Evolutionary conservation across 2,113 vertebrate genomes (phyloP).

Genomic region (Paramormyrops kingsleyae): DNA sequence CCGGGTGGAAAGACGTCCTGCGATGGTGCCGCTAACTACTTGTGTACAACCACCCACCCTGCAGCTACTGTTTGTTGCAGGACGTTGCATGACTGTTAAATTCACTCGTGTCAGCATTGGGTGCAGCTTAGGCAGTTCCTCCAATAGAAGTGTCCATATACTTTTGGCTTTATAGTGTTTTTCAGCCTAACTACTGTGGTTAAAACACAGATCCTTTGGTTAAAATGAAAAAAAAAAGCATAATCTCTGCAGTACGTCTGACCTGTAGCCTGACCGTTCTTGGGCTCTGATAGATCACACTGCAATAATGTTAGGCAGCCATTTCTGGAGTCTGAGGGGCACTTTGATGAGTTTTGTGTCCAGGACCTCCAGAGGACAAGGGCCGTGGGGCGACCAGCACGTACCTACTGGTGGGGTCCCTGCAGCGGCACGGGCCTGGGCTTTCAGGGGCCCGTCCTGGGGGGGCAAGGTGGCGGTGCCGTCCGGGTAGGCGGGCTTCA

Average conservation of each 20-base stretch:
- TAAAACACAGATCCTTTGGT: not conserved
- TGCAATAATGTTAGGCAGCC: not conserved
- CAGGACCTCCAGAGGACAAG: not conserved
- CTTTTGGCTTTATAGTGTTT: not conserved
- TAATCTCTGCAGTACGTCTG: not conserved
- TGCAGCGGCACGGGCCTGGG: conserved; percentile 28
- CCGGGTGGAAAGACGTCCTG: not conserved
- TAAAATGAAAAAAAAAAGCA: too few relatives aligned
- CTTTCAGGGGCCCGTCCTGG: conserved; percentile 49
- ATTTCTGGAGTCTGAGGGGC: not conserved
- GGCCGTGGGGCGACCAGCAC: not conserved
- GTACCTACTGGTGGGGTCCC: not conserved
- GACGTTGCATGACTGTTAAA: not conserved
- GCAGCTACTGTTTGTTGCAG: not conserved
- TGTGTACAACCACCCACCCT: not conserved
- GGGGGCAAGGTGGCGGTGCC: conserved; percentile 62
- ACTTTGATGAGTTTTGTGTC: not conserved
- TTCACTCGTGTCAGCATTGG: not conserved
- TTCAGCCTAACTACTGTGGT: not conserved
- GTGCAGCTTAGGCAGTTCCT: not conserved
- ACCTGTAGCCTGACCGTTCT: not conserved
- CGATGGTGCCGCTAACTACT: not conserved
- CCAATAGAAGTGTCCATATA: not conserved
- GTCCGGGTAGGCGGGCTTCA: conserved; percentile 81
- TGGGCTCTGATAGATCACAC: not conserved